A percentile compares a stretch with the other conserved stretches of the same genome.
Evolutionary conservation across 2,888 invertebrate genomes (phyloP).

Genomic region (Vanessa cardui): DNA sequence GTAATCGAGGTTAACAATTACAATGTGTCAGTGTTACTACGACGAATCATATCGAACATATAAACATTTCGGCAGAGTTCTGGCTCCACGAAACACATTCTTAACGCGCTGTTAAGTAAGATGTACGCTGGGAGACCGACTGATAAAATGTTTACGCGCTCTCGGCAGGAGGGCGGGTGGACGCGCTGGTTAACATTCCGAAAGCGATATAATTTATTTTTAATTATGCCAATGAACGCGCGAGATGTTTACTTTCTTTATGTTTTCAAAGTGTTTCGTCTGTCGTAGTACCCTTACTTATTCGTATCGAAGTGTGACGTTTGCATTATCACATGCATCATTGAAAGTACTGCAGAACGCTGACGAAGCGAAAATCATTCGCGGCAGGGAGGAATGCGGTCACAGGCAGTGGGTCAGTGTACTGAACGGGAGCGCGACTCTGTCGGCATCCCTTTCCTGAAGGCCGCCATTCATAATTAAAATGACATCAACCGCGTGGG

Average conservation of each 20-base stretch:
- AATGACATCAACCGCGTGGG: constrained; percentile 81
- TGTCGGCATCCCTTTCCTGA: constrained; percentile 56
- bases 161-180: constrained; percentile 75
- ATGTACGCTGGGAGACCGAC: constrained; percentile 50
- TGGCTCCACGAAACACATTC: constrained; percentile 11
- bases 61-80: constrained; percentile 15
- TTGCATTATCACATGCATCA: constrained; percentile 39
- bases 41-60: constrained; percentile 14
- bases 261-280: constrained; percentile 1
- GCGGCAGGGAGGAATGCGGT: constrained; percentile 55
- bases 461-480: constrained; percentile 73
- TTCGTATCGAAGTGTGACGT: constrained; percentile 22
- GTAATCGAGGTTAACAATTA: constrained; percentile 53
- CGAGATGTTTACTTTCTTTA: constrained; percentile 68
- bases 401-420: constrained; percentile 71
- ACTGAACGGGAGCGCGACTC: constrained; percentile 53
- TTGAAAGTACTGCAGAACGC: constrained; percentile 51
- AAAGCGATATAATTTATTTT: constrained; percentile 75
- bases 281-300: background rate
- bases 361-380: constrained; percentile 71
- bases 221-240: constrained; percentile 76
- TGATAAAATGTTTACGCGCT: constrained; percentile 75
- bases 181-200: constrained; percentile 69
- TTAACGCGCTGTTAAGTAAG: constrained; percentile 41
- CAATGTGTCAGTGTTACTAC: constrained; percentile 50